Evolutionary conservation across 2,113 vertebrate species (phyloP).

Genomic region (Vombatus ursinus): DNA sequence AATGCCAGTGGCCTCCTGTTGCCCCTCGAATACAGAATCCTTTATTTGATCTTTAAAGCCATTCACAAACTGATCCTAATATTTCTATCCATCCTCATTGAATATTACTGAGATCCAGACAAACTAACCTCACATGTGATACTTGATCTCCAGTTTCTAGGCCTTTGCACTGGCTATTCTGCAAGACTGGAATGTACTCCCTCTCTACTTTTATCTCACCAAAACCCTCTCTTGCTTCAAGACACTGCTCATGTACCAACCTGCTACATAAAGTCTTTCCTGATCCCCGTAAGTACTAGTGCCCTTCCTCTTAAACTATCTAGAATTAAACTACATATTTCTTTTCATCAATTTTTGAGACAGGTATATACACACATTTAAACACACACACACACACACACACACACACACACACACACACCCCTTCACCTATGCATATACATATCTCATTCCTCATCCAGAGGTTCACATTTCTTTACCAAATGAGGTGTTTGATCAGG

Average conservation of each 20-base stretch:
- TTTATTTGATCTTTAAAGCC: neutral
- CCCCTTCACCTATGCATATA: too few species aligned
- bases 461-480: neutral
- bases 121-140: neutral
- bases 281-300: neutral
- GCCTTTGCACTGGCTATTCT: neutral
- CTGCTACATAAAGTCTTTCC: neutral
- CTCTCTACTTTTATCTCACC: neutral
- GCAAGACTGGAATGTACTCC: neutral
- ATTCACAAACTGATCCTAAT: neutral
- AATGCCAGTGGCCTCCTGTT: neutral
- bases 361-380: neutral
- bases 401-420: too few species aligned
- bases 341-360: neutral
- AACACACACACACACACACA: too few species aligned
- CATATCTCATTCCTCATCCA: neutral
- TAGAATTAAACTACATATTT: neutral
- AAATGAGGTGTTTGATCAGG: neutral
- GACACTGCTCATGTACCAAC: neutral
- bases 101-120: neutral
- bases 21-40: neutral
- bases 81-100: neutral
- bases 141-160: neutral
- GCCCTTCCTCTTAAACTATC: neutral
- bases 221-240: neutral